phyloP scores from a whole-genome alignment of 2,888 invertebrate species.

The Andrena hattorfiana region DNA sequence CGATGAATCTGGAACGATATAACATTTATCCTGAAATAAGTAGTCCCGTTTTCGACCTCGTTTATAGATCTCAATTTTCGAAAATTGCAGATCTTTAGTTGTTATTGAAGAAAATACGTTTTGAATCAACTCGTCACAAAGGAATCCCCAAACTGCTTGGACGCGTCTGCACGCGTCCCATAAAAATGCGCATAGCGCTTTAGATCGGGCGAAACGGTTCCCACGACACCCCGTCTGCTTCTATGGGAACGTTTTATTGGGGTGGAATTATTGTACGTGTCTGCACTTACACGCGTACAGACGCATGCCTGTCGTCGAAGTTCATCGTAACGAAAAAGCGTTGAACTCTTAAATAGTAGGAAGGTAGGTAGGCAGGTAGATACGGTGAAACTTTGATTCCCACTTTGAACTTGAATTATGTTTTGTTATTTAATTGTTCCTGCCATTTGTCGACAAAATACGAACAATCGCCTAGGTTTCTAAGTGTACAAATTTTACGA shows the following conservation, averaged over 20 bases:
- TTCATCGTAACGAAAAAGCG: slow-evolving; percentile 53
- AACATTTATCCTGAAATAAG: neutral
- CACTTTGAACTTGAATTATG: no score
- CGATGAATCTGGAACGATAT: neutral
- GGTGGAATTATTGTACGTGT: slow-evolving; percentile 66
- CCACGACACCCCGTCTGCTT: slow-evolving; percentile 78
- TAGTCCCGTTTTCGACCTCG: neutral
- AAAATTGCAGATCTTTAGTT: no score
- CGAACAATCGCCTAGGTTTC: neutral
- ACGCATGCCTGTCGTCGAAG: slow-evolving; percentile 17
- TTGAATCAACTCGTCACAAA: slow-evolving; percentile 56
- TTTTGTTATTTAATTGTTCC: no score
- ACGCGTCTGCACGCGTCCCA: slow-evolving; percentile 64
- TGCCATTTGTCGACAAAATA: neutral
- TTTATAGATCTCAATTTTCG: neutral
- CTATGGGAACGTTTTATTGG: slow-evolving; percentile 79
- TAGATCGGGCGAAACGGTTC: slow-evolving; percentile 79
- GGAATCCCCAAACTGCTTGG: slow-evolving; percentile 68
- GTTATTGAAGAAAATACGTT: neutral
- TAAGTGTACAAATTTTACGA: neutral
- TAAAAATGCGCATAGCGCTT: slow-evolving; percentile 76
- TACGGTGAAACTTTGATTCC: neutral
- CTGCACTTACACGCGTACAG: slow-evolving; percentile 7
- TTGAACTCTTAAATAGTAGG: slow-evolving; percentile 9
- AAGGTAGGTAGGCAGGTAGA: no score